Evolutionary conservation across 2,113 vertebrate genomes (phyloP).

Genomic region (Trogon surrucura): DNA sequence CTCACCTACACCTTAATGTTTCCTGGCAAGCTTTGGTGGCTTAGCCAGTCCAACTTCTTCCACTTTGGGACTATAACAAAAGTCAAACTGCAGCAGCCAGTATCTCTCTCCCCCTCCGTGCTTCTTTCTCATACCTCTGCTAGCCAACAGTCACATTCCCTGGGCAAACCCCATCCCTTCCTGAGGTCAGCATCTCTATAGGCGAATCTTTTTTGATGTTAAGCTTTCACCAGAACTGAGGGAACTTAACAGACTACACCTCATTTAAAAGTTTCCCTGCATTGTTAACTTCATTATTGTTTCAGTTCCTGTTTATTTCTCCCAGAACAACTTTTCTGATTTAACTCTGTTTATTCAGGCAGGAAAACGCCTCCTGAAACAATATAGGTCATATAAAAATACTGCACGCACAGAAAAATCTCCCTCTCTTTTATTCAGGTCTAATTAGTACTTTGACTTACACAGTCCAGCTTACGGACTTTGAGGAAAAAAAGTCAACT

Average conservation of each 20-base stretch:
- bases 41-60: neutral
- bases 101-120: neutral
- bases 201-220: neutral
- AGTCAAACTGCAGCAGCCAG: neutral
- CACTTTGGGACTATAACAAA: neutral
- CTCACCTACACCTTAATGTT: neutral
- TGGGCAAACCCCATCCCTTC: neutral
- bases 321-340: neutral
- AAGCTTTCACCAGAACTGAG: neutral
- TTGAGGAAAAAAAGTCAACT: neutral
- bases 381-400: neutral
- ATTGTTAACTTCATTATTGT: constrained; percentile 22
- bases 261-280: constrained; percentile 4
- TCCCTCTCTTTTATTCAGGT: neutral
- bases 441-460: neutral
- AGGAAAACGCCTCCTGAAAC: neutral
- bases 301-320: constrained; percentile 34
- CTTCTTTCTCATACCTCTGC: neutral
- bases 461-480: neutral
- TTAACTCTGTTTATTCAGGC: constrained; percentile 31
- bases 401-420: neutral
- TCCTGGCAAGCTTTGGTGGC: neutral
- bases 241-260: neutral
- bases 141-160: neutral
- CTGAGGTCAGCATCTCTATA: neutral